Base-by-base conservation (phyloP, 2,888 invertebrate genomes). In the Mactromeris polynyma region DNA sequence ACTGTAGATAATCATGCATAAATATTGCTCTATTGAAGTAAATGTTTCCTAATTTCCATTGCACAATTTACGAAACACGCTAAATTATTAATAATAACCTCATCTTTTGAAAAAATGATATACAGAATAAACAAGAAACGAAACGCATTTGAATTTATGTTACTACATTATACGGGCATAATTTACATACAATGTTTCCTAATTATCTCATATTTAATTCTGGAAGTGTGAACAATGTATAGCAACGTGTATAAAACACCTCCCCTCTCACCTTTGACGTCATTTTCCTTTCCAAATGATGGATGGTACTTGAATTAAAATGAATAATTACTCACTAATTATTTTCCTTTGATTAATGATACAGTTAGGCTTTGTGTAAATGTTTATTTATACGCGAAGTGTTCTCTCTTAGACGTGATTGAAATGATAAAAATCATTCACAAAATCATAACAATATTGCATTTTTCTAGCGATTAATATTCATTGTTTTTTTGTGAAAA, bases 261-360 rank as follows among this genome's bases (percentile, higher is more conserved):
- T 17, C 31, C 33, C 33, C 31, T 19, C 19, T 21, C 1, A 17
- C 11, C 33, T 33, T 17, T 73, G 73, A 73, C 31, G 36, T 73
- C 33, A 36, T 6, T 73, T 73, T 73, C 19, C 73, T 73, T 36
- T 73, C 73, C 33, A 73, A 73, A 73, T 73, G 73, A 73, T 33
- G 73, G 73, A 73, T 73, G 73, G 73, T 17, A 73, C 19, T 36
- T 33, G 6, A 73, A 73, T 73, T 73, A 33, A 36, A 33, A 73
- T 73, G 73, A 73, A 73, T 26, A 36, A 73, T 73, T 73, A 36
- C 26, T 26, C 19, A 19, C 11, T 64, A 73, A 73, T 36, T 73
- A 36, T 73, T 33, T 73, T 36, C n/a, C 58, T 9, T 64, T 64
- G 58, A 64, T 64, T 7, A n/a, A 64, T n/a, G n/a, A n/a, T 26